phyloP scores from a whole-genome alignment of 2,888 invertebrate genomes.

The Palloptera scutellata region DNA sequence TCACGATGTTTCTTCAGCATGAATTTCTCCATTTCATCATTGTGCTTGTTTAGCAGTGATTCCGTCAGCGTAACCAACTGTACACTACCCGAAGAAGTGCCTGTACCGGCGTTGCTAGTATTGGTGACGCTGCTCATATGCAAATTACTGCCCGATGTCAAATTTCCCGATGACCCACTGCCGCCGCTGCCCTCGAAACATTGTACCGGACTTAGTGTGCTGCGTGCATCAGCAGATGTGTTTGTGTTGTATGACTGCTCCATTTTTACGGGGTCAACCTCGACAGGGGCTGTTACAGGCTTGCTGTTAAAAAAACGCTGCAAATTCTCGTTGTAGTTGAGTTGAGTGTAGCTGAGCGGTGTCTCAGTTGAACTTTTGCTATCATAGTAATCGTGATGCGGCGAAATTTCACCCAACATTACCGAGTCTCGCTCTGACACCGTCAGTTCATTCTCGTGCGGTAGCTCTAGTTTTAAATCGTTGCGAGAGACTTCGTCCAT shows the following conservation, averaged over 20 bases:
- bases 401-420: slow-evolving; percentile 85
- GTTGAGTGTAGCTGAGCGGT: slow-evolving; percentile 82
- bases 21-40: slow-evolving; percentile 82
- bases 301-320: slow-evolving; percentile 75
- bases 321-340: slow-evolving; percentile 85
- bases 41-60: slow-evolving; percentile 74
- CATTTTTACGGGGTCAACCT: slow-evolving; percentile 65
- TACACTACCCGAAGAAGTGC: slow-evolving; percentile 61
- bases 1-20: slow-evolving; percentile 77
- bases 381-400: slow-evolving; percentile 81
- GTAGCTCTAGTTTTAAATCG: slow-evolving; percentile 69
- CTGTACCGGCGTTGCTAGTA: slow-evolving; percentile 65
- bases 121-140: slow-evolving; percentile 67
- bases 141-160: slow-evolving; percentile 69
- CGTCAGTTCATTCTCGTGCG: slow-evolving; percentile 68
- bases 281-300: slow-evolving; percentile 68
- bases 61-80: slow-evolving; percentile 70
- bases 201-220: slow-evolving; percentile 55
- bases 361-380: slow-evolving; percentile 83
- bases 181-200: slow-evolving; percentile 67
- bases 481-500: slow-evolving; percentile 73
- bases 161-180: slow-evolving; percentile 70
- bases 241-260: slow-evolving; percentile 62
- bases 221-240: slow-evolving; percentile 53
- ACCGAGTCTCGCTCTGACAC: slow-evolving; percentile 77